Evolutionary conservation across 2,113 vertebrate species (phyloP).

Genomic region (Microcebus lehilahytsara): DNA sequence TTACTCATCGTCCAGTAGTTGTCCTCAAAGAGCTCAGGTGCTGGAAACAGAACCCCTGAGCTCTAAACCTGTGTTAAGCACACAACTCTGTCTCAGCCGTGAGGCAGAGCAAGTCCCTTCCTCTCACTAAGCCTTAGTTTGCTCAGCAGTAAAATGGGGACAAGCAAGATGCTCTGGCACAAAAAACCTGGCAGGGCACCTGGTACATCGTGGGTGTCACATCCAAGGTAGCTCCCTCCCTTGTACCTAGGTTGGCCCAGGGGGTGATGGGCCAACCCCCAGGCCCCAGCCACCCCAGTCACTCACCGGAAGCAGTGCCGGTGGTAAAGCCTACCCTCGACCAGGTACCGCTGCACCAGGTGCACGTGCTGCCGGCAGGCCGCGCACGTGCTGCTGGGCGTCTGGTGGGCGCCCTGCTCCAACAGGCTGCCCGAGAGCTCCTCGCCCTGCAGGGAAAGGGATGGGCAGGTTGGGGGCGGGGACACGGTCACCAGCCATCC

Average conservation of each 20-base stretch:
- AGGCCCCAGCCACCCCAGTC: rapidly evolving
- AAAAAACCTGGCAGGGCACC: rapidly evolving
- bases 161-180: rapidly evolving
- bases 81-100: neutral
- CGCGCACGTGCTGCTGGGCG: slow-evolving; percentile 90
- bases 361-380: slow-evolving; percentile 95
- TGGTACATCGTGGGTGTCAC: neutral
- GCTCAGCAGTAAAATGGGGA: neutral
- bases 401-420: slow-evolving; percentile 57
- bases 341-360: slow-evolving; percentile 95
- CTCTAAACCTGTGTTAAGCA: too few species aligned
- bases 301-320: slow-evolving; percentile 97
- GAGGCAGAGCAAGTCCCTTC: neutral
- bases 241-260: neutral
- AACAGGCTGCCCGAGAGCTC: slow-evolving; percentile 16
- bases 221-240: rapidly evolving
- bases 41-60: neutral
- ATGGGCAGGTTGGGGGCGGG: neutral
- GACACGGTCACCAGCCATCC: neutral
- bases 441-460: neutral
- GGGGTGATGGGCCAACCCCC: neutral
- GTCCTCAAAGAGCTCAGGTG: neutral
- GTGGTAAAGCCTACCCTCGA: slow-evolving; percentile 95
- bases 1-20: too few species aligned
- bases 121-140: neutral